A percentile compares a stretch with the other conserved stretches of the same genome.
Conservation (phyloP, 2,888 invertebrate genomes). For the Standfussiana lucernea region DNA sequence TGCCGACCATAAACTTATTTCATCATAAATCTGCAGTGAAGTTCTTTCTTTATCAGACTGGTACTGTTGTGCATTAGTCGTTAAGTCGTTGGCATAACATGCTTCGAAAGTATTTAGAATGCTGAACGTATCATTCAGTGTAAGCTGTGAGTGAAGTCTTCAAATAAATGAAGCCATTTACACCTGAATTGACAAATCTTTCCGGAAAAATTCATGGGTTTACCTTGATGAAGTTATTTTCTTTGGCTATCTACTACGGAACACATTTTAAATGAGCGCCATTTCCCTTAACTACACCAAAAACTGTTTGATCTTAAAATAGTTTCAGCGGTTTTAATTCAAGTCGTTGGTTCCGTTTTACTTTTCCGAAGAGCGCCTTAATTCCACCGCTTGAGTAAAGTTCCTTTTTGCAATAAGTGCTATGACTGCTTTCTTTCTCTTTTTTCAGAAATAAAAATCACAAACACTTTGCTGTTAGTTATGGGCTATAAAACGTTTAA, state of each 20-base stretch:
- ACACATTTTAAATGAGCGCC: neutral
- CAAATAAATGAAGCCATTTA: neutral
- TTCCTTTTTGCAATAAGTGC: conserved; percentile 23
- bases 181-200: neutral
- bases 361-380: neutral
- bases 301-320: conserved; percentile 22
- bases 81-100: neutral
- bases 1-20: neutral
- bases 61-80: neutral
- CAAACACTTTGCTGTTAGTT: conserved; percentile 27
- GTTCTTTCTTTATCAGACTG: neutral
- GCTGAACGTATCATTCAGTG: neutral
- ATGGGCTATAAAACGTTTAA: conserved; percentile 28
- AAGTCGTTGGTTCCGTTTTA: conserved; percentile 11
- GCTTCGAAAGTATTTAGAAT: neutral
- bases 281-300: neutral
- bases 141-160: neutral
- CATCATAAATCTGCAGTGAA: neutral
- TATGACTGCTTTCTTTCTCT: neutral
- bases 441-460: conserved; percentile 6
- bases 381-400: conserved; percentile 5
- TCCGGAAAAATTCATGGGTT: neutral
- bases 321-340: conserved; percentile 33
- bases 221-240: neutral
- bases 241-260: no score